These are phyloP conservation scores for Chiloscyllium punctatum DNA, from an alignment of 2,797 vertebrate genomes.

Conservation along the genomic window DNA sequence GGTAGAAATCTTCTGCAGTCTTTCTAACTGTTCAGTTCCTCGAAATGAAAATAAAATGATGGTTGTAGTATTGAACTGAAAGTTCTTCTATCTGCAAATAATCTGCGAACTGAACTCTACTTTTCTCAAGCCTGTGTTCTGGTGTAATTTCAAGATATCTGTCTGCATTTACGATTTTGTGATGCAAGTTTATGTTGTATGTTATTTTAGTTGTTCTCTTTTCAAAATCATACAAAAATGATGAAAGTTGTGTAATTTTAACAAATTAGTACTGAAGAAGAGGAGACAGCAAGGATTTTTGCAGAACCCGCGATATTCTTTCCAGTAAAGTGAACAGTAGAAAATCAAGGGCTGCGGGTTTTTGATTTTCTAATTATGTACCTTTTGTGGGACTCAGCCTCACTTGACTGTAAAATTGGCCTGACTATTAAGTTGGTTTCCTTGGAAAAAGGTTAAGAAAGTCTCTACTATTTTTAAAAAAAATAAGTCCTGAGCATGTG, in stretches of 20 bases:
- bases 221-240: background rate
- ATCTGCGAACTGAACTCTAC: background rate
- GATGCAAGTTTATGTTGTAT: background rate
- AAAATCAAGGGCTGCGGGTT: background rate
- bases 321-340: background rate
- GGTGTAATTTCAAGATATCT: background rate
- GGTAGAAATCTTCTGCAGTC: slow-evolving; percentile 43
- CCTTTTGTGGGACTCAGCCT: background rate
- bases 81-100: background rate
- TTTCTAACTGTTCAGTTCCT: background rate
- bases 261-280: background rate
- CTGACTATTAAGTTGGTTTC: background rate
- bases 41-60: background rate
- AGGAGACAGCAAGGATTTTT: background rate
- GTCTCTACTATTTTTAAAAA: background rate
- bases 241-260: background rate
- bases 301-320: background rate
- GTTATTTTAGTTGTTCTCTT: background rate
- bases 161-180: background rate
- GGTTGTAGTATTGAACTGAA: background rate
- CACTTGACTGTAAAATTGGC: background rate
- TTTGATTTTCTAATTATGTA: background rate
- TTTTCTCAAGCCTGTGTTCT: background rate
- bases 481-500: background rate
- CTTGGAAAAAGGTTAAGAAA: background rate